These are phyloP conservation scores for Mythimna lalbum DNA, from an alignment of 2,888 invertebrate genomes.

Conservation along the genomic window DNA sequence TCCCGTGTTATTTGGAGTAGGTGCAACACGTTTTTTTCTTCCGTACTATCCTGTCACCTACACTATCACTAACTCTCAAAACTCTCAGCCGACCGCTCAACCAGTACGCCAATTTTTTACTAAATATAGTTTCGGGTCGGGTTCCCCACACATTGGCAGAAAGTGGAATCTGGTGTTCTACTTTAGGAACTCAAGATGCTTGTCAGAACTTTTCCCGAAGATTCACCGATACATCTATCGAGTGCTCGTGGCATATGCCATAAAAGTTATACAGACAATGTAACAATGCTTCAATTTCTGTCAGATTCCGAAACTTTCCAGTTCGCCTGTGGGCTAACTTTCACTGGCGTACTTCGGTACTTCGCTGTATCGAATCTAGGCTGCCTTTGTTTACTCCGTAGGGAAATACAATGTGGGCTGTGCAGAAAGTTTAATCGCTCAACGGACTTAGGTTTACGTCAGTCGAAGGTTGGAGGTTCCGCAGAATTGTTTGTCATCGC, in stretches of 20 bases:
- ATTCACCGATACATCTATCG: not conserved
- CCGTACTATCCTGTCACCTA: too few species aligned
- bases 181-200: not conserved
- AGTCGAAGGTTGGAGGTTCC: not conserved
- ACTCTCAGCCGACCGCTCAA: too few species aligned
- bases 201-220: slow-evolving; percentile 5
- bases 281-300: slow-evolving; percentile 11
- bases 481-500: not conserved
- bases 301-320: slow-evolving; percentile 12
- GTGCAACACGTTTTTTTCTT: too few species aligned
- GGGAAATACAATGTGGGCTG: slow-evolving; percentile 14
- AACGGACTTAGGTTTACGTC: not conserved
- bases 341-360: slow-evolving; percentile 13
- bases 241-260: slow-evolving; percentile 9
- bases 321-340: slow-evolving; percentile 27
- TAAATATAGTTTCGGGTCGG: not conserved
- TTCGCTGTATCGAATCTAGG: slow-evolving; percentile 7
- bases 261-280: slow-evolving; percentile 10
- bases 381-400: slow-evolving; percentile 24
- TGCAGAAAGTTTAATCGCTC: slow-evolving; percentile 3
- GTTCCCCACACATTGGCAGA: not conserved
- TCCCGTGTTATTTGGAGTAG: too few species aligned
- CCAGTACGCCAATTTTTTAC: not conserved
- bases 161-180: not conserved
- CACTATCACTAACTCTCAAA: too few species aligned